Evolutionary conservation across 1,140 invertebrate species (phyloP).

Genomic region (Eupristina koningsbergeri): DNA sequence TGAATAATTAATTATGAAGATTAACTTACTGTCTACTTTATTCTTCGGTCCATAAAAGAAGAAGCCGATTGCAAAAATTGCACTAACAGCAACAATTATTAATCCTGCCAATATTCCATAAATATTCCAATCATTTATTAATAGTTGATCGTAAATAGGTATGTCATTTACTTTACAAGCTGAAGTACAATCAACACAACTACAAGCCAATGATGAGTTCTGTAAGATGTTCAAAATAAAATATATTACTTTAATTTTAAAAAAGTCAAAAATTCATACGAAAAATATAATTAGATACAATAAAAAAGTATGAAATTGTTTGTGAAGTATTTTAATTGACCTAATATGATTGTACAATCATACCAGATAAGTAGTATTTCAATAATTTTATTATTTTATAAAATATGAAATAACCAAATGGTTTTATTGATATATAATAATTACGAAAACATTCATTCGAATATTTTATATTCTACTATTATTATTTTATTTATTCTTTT

Average conservation of each 20-base stretch:
- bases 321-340: no score
- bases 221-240: slow-evolving; percentile 48
- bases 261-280: no score
- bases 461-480: no score
- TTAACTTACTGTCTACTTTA: not conserved
- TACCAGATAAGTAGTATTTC: not conserved
- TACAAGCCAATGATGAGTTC: slow-evolving; percentile 77
- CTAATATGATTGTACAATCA: no score
- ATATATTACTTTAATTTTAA: not conserved
- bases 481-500: not conserved
- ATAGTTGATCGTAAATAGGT: not conserved
- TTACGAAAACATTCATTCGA: no score
- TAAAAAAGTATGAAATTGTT: not conserved
- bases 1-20: not conserved
- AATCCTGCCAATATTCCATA: slow-evolving; percentile 57
- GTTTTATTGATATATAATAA: no score
- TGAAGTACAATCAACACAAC: slow-evolving; percentile 83
- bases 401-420: not conserved
- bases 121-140: slow-evolving; percentile 56
- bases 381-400: not conserved
- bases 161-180: slow-evolving; percentile 74
- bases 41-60: not conserved
- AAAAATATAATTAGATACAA: not conserved
- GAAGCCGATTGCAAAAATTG: not conserved
- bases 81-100: slow-evolving; percentile 48